Evolutionary conservation across 2,888 invertebrate species (phyloP).

Genomic region (Tachina lurida): DNA sequence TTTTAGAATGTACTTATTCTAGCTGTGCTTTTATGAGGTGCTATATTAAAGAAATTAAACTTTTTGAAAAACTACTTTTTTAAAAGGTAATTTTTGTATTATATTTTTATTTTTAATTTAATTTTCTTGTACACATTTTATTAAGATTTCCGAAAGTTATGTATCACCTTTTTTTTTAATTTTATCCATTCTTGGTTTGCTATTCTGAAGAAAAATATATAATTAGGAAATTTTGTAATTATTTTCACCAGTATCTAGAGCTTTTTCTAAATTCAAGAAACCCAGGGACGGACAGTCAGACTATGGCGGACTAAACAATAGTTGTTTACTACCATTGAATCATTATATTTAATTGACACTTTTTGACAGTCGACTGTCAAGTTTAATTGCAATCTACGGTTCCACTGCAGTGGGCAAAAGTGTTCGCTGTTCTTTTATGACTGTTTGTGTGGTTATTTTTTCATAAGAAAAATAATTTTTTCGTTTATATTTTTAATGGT

Average conservation of each 20-base stretch:
- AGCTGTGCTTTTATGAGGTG: too few species aligned
- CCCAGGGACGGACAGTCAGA: neutral
- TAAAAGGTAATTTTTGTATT: too few species aligned
- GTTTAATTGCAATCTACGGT: conserved; percentile 26
- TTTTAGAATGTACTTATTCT: too few species aligned
- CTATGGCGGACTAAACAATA: neutral
- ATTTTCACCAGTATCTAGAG: neutral
- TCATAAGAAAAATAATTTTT: conserved; percentile 19
- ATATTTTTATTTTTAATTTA: too few species aligned
- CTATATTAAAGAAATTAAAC: too few species aligned
- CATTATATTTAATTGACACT: conserved; percentile 37
- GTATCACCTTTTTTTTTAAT: too few species aligned
- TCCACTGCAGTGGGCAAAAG: conserved; percentile 10
- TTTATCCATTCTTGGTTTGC: too few species aligned
- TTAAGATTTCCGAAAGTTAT: too few species aligned
- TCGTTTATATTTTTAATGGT: conserved; percentile 39
- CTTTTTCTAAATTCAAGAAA: conserved; percentile 39
- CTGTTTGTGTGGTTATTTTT: conserved; percentile 6
- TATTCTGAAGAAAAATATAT: too few species aligned
- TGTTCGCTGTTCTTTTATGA: conserved; percentile 16
- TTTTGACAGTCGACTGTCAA: conserved; percentile 54
- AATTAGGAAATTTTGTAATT: too few species aligned
- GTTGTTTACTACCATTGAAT: conserved; percentile 9
- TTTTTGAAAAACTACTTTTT: too few species aligned
- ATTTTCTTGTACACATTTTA: too few species aligned